Conservation (phyloP, 2,797 vertebrate species). For the Balearica regulorum region DNA sequence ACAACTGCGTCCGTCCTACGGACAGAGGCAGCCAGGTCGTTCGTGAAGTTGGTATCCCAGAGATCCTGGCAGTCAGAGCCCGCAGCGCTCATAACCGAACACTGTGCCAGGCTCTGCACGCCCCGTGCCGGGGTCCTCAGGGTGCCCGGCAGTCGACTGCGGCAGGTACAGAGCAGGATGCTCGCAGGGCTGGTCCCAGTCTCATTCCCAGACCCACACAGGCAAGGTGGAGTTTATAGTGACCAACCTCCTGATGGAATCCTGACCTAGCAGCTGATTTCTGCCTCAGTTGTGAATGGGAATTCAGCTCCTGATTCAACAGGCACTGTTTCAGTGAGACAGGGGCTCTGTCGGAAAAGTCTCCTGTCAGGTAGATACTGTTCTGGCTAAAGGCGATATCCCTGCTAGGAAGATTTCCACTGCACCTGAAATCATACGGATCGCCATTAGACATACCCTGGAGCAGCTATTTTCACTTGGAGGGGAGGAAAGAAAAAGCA, state of each 20-base stretch:
- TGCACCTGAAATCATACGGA: not conserved
- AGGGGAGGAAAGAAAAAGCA: too few relatives aligned
- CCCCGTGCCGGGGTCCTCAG: fast-evolving
- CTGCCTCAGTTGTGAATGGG: not conserved
- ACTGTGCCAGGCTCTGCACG: fast-evolving
- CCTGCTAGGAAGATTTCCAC: not conserved
- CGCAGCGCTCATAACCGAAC: fast-evolving
- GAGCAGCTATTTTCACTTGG: fast-evolving
- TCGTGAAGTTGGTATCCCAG: fast-evolving
- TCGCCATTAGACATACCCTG: not conserved
- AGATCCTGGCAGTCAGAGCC: not conserved
- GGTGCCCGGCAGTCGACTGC: fast-evolving
- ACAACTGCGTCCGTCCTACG: fast-evolving
- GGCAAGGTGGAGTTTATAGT: fast-evolving
- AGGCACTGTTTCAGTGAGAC: not conserved
- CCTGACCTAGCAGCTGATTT: not conserved
- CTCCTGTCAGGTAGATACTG: fast-evolving
- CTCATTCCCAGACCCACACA: not conserved
- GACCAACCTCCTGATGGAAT: not conserved
- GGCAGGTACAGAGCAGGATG: not conserved
- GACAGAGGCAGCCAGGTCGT: not conserved
- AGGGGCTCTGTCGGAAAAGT: not conserved
- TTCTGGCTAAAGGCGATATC: not conserved
- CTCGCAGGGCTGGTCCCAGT: not conserved
- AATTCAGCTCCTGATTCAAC: not conserved